Conservation (phyloP, 2,797 vertebrate species). For the Zonotrichia albicollis region DNA sequence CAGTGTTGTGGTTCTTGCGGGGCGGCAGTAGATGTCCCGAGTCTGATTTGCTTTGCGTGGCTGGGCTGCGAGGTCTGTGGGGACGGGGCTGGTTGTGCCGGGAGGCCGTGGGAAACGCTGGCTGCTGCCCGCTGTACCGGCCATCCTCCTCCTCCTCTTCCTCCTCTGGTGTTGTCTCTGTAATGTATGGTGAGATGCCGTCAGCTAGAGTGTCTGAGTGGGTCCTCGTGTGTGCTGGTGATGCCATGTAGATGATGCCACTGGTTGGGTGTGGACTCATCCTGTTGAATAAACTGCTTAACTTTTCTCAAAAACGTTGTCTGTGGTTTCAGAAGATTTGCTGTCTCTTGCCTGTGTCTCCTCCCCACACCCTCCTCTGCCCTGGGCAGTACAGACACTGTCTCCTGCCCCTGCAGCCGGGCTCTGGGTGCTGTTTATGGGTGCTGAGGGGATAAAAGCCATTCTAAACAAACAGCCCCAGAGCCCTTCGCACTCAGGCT, state of each 20-base stretch:
- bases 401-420: not conserved
- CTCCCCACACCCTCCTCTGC: not conserved
- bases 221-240: constrained; percentile 82
- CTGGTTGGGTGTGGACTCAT: constrained; percentile 88
- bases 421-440: not conserved
- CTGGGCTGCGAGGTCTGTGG: constrained; percentile 20
- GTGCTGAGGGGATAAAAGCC: not conserved
- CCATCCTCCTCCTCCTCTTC: not conserved
- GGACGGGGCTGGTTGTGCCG: constrained; percentile 10
- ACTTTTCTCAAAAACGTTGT: constrained; percentile 73
- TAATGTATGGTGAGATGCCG: constrained; percentile 82
- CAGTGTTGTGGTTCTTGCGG: constrained; percentile 73
- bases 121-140: constrained; percentile 65
- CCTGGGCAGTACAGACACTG: not conserved
- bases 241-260: constrained; percentile 82
- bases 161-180: constrained; percentile 74
- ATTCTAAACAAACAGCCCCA: not conserved
- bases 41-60: constrained; percentile 70
- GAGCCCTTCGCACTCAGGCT: not conserved
- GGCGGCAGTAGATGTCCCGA: constrained; percentile 61
- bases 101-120: constrained; percentile 57
- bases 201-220: constrained; percentile 87
- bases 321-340: constrained; percentile 29
- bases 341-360: not conserved
- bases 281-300: constrained; percentile 89